phyloP scores from a whole-genome alignment of 1,140 invertebrate species.

The Orius laevigatus region DNA sequence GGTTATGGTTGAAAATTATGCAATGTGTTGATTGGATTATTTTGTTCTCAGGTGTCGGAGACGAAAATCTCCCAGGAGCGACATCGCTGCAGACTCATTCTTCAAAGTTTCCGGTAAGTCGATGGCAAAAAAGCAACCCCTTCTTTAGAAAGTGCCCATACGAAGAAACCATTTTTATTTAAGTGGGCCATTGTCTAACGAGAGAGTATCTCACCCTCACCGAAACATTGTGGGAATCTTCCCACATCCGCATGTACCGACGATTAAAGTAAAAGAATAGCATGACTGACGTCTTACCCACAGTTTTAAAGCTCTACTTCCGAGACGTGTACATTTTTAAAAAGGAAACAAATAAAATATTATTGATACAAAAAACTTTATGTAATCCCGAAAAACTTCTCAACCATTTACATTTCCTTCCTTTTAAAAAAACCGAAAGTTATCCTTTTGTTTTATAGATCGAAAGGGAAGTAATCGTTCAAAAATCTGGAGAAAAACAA shows the following conservation, averaged over 20 bases:
- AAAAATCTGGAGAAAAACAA: conserved; percentile 47
- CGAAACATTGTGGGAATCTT: neutral
- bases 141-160: conserved; percentile 1
- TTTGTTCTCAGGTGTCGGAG: conserved; percentile 11
- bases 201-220: neutral
- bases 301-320: neutral
- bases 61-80: conserved; percentile 24
- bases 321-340: neutral
- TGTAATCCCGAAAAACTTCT: neutral
- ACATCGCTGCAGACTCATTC: conserved; percentile 50
- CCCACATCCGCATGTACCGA: neutral
- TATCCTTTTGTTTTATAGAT: conserved; percentile 38
- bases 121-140: neutral
- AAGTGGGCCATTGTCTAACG: no score
- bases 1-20: conserved; percentile 24
- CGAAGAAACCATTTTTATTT: no score
- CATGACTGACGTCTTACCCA: conserved; percentile 1
- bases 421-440: no score
- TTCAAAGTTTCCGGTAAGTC: conserved; percentile 58
- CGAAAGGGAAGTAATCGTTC: conserved; percentile 49
- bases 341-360: neutral
- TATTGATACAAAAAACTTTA: neutral
- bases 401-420: neutral
- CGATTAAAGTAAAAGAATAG: neutral
- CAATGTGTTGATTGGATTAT: no score